A percentile compares a stretch with the other conserved stretches of the same genome.
Conservation (phyloP, 1,140 invertebrate species). For the Portunus trituberculatus region DNA sequence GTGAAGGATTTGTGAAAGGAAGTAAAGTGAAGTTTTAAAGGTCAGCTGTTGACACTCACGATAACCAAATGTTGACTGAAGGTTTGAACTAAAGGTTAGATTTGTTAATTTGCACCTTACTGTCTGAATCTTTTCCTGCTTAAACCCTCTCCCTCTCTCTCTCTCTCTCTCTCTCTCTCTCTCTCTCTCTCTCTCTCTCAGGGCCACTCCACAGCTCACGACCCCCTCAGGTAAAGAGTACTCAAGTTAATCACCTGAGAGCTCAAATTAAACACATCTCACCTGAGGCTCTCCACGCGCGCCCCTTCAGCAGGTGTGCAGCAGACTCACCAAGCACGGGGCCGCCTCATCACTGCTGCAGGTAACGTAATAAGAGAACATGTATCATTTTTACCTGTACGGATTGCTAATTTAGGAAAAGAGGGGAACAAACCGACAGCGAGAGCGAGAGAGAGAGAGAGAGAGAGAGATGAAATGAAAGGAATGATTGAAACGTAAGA, state of each 20-base stretch:
- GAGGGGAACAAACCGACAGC: neutral
- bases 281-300: neutral
- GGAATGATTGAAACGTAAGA: neutral
- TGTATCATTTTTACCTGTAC: neutral
- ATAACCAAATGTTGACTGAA: neutral
- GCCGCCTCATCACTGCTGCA: neutral
- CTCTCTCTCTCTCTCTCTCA: slow-evolving; percentile 9
- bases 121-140: no score
- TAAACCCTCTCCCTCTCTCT: no score
- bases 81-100: neutral
- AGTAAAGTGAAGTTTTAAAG: neutral
- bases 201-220: neutral
- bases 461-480: neutral
- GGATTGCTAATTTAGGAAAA: no score
- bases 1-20: neutral
- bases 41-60: neutral
- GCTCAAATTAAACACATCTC: neutral
- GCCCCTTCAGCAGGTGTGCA: neutral
- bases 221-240: neutral
- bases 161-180: neutral
- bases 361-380: neutral
- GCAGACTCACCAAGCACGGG: neutral
- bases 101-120: neutral
- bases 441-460: neutral
- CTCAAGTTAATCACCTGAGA: neutral